Percentiles rank a stretch among this genome's conserved stretches.
Conservation (phyloP, 2,113 vertebrate genomes). For the Indicator indicator region DNA sequence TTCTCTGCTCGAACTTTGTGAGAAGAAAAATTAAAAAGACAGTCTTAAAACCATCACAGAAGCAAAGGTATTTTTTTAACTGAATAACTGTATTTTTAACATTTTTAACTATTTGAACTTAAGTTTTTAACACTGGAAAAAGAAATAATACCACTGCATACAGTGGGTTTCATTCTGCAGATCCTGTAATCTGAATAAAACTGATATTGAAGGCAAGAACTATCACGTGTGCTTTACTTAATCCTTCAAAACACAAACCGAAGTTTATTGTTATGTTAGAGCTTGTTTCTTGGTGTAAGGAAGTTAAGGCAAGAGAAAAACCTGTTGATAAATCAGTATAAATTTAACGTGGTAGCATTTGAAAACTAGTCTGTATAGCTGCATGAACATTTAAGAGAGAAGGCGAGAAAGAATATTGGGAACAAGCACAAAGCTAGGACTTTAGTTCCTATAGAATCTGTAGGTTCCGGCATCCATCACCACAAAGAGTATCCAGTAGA, state of each 20-base stretch:
- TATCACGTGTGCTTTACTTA: background rate
- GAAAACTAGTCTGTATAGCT: background rate
- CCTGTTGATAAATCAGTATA: background rate
- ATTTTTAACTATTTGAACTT: background rate
- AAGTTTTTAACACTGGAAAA: background rate
- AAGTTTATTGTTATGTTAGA: background rate
- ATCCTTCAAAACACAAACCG: background rate
- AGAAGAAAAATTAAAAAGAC: too few relatives aligned
- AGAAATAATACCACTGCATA: background rate
- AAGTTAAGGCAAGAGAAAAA: background rate
- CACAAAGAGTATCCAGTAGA: fast-evolving
- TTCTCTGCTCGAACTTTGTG: too few relatives aligned
- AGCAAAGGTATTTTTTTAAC: background rate
- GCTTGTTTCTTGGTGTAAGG: background rate
- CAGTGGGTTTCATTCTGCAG: background rate
- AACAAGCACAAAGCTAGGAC: background rate
- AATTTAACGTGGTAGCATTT: background rate
- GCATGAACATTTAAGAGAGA: background rate
- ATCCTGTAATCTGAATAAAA: background rate
- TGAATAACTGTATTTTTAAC: background rate
- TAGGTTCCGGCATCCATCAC: background rate
- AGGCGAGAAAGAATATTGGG: background rate
- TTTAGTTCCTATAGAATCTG: background rate
- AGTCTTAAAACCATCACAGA: background rate
- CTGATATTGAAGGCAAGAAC: background rate